phyloP scores from a whole-genome alignment of 2,888 invertebrate genomes.

The Athalia cordata region DNA sequence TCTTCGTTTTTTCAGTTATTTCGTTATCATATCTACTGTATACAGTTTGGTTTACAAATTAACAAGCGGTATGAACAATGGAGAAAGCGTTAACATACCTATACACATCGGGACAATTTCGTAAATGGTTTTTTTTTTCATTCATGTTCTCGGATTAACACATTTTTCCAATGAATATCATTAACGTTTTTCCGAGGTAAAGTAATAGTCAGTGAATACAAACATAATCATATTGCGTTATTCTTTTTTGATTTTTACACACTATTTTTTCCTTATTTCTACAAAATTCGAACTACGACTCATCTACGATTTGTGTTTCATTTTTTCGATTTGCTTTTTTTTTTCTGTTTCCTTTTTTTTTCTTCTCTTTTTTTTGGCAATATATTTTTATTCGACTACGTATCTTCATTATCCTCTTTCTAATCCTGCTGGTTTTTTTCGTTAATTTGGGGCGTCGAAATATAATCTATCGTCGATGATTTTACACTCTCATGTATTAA shows the following conservation, averaged over 20 bases:
- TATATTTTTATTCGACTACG: conserved; percentile 2
- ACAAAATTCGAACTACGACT: conserved; percentile 10
- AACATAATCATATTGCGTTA: background rate
- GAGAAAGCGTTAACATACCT: conserved; percentile 28
- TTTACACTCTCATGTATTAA: background rate
- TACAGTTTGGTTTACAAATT: background rate
- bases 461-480: background rate
- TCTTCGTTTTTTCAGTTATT: background rate
- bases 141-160: background rate
- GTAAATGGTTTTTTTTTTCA: background rate
- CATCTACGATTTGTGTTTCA: no score
- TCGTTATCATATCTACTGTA: conserved; percentile 1
- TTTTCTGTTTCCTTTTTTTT: background rate
- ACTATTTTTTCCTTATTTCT: background rate
- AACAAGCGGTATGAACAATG: conserved; percentile 7
- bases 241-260: background rate
- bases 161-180: background rate
- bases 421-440: background rate
- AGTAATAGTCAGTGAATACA: conserved; percentile 24
- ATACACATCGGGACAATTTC: conserved; percentile 12
- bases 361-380: background rate
- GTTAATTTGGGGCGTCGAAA: background rate
- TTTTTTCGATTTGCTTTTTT: conserved; percentile 12
- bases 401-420: background rate
- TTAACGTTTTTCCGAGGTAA: conserved; percentile 26